Conservation (phyloP, 2,797 vertebrate species). For the Gymnothorax javanicus region DNA sequence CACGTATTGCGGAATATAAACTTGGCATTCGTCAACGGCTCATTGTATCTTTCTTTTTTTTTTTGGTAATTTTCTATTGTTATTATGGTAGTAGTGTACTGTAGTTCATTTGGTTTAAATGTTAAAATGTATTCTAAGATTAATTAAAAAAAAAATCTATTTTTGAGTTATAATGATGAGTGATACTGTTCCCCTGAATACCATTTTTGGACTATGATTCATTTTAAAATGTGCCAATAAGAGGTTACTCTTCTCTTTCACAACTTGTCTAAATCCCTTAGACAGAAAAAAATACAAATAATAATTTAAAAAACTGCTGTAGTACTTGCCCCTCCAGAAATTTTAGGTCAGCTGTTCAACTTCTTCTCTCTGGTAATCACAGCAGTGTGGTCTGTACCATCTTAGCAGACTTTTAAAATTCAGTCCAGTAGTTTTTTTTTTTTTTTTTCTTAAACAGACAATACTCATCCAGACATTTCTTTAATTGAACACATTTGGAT, state of each 20-base stretch:
- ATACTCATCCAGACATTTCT: neutral
- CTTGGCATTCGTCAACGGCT: constrained; percentile 70
- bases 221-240: neutral
- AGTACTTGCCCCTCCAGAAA: neutral
- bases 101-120: neutral
- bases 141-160: neutral
- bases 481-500: neutral
- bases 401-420: neutral
- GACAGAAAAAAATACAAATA: neutral
- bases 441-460: neutral
- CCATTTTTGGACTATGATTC: neutral
- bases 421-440: neutral
- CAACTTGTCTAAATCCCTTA: neutral
- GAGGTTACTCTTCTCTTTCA: neutral
- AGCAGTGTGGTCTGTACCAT: neutral
- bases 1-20: constrained; percentile 75
- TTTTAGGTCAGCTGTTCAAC: constrained; percentile 7
- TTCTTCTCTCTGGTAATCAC: neutral
- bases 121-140: neutral
- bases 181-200: neutral
- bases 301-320: neutral
- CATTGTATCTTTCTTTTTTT: constrained; percentile 56
- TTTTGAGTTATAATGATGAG: neutral
- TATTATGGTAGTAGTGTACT: neutral
- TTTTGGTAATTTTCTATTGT: neutral